Evolutionary conservation across 2,888 invertebrate genomes (phyloP), one percentile per base, ranked within the genome.

Genomic region (Tenthredo livida): DNA sequence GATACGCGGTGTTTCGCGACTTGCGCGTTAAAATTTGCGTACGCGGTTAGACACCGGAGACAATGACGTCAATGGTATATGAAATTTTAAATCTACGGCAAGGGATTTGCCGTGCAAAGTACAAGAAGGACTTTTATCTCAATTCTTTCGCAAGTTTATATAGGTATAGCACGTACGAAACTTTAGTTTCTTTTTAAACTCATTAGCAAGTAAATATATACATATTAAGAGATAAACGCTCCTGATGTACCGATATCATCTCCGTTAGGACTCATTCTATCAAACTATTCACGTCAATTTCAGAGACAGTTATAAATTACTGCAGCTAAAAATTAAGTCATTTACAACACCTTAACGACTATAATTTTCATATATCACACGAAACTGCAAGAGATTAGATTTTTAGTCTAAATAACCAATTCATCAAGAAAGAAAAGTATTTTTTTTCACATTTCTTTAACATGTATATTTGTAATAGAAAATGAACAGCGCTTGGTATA

Each of bases 21-120:
- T 80, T 80, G 80, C 80, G 80, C 80, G 58, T 80, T 80, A 58
- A 80, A 80, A 80, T 80, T 80, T 61, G 77, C 77, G 29, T 77
- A 77, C 33, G 54, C 33, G 33, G 15, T 47, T 47, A 40, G 78
- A 58, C 54, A 58, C 7, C 80, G 58, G 80, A 15, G 58, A 61
- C 80, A 61, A 50, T 80, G 80, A 80, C 80, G 80, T 80, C 80
- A 80, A 80, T 50, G 80, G 80, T 80, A 80, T 80, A 80, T 80
- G 40, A 80, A 80, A 80, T 61, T 80, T 80, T 80, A 80, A 80
- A 61, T 80, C 58, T 40, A 80, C 61, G 80, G 37, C 80, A 61
- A 80, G 80, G 80, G 58, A 61, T 80, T 80, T 61, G 21, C 58
- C 43, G 1, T 61, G 21, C 58, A 80, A 40, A 61, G 61, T 80